A percentile compares a stretch with the other conserved stretches of the same genome.
Evolutionary conservation across 2,888 invertebrate species (phyloP).

Genomic region (Pimpla rufipes): DNA sequence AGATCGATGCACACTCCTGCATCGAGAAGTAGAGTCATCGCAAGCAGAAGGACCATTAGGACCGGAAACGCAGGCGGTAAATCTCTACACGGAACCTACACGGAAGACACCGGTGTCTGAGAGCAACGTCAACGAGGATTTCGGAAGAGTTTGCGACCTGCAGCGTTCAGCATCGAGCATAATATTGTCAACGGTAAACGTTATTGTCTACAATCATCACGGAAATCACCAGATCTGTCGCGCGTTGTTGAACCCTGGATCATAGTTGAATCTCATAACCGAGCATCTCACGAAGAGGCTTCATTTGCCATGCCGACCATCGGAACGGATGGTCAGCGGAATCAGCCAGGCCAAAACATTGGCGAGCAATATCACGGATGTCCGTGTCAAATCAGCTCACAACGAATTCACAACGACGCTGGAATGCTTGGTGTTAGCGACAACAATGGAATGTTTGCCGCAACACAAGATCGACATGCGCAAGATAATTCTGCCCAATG

Average conservation of each 20-base stretch:
- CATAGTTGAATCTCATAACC: slow-evolving; percentile 56
- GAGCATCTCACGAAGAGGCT: slow-evolving; percentile 32
- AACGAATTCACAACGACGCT: slow-evolving; percentile 37
- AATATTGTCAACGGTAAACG: slow-evolving; percentile 38
- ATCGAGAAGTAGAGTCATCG: slow-evolving; percentile 35
- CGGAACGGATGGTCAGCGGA: slow-evolving; percentile 40
- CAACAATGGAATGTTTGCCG: no score
- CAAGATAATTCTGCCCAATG: no score
- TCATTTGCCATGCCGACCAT: slow-evolving; percentile 31
- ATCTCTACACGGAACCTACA: neutral
- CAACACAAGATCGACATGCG: no score
- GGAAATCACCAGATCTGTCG: slow-evolving; percentile 41
- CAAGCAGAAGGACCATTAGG: neutral
- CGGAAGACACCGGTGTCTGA: neutral
- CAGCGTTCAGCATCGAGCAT: slow-evolving; percentile 25
- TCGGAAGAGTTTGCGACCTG: slow-evolving; percentile 16
- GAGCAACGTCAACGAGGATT: neutral
- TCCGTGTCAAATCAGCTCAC: slow-evolving; percentile 29
- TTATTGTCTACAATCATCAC: slow-evolving; percentile 11
- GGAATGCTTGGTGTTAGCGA: slow-evolving; percentile 44
- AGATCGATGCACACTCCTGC: slow-evolving; percentile 61
- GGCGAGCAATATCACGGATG: neutral
- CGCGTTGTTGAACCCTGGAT: slow-evolving; percentile 58
- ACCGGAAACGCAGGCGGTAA: neutral
- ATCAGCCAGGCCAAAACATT: slow-evolving; percentile 41